Conservation (phyloP, 2,113 vertebrate species). For the Etheostoma cragini region DNA sequence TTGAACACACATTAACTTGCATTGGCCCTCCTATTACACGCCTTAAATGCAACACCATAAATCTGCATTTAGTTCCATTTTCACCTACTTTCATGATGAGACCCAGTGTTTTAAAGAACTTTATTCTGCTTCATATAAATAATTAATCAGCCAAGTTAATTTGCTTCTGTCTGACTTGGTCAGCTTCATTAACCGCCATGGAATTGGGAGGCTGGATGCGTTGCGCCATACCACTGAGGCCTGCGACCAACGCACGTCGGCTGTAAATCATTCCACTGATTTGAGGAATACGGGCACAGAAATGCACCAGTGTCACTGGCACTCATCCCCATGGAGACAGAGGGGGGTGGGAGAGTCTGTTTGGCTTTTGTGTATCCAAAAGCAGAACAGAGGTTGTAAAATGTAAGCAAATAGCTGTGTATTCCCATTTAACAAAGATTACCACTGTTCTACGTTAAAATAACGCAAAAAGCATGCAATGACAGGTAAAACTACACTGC, state of each 20-base stretch:
- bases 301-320: slow-evolving; percentile 51
- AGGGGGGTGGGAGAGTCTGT: slow-evolving; percentile 17
- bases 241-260: slow-evolving; percentile 66
- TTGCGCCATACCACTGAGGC: slow-evolving; percentile 84
- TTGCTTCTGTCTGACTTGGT: slow-evolving; percentile 95
- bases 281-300: slow-evolving; percentile 55
- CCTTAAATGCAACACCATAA: slow-evolving; percentile 85
- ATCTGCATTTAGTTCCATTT: slow-evolving; percentile 91
- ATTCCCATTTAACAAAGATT: slow-evolving; percentile 32
- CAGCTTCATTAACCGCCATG: slow-evolving; percentile 94
- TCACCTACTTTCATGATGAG: slow-evolving; percentile 88
- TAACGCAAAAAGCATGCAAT: slow-evolving; percentile 9
- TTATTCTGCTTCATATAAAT: slow-evolving; percentile 98
- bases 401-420: slow-evolving; percentile 32
- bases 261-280: slow-evolving; percentile 77
- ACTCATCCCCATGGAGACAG: slow-evolving; percentile 42
- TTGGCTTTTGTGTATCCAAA: slow-evolving; percentile 60
- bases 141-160: slow-evolving; percentile 98
- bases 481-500: slow-evolving; percentile 11
- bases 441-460: slow-evolving; percentile 25
- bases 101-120: slow-evolving; percentile 93
- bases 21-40: slow-evolving; percentile 69
- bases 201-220: slow-evolving; percentile 86
- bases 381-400: slow-evolving; percentile 24
- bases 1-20: slow-evolving; percentile 75